Base-by-base conservation (phyloP, 2,888 invertebrate genomes). In the Poecilobothrus nobilitatus region DNA sequence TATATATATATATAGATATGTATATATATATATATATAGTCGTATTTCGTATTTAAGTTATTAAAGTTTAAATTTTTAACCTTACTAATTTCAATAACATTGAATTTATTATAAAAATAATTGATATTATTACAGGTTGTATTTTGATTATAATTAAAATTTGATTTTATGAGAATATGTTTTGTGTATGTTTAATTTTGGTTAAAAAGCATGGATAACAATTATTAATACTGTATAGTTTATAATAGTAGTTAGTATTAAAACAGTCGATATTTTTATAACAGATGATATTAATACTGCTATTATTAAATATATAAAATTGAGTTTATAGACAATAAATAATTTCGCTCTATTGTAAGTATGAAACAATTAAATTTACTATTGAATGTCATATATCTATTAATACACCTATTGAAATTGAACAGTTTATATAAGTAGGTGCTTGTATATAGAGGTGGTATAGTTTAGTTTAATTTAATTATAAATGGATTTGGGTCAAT, bases 241-340 rank as follows among this genome's bases (percentile, higher is more conserved):
- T 68, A 53, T 27, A 27, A 67, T 65, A 66, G 66, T 41, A 62
- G 64, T 44, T 44, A 61, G 53, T 33, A 53, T 64, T 61, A 71
- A 71, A 71, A 69, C 71, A 71, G 71, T 70, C 68, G 61, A 61
- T 22, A 63, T 69, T 70, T 68, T 70, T 67, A 68, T 68, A 71
- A 71, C 68, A 68, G 70, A 68, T 71, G 68, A 63, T 68, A 69
- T 70, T 70, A 71, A 71, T 71, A 71, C 68, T 68, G 66, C 67
- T 71, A 66, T 69, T 72, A 70, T 67, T 70, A 67, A 15, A 15
- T 53, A 18, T 18, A 53, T 53, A n/a, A 1, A 18, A 53, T 53
- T 12, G 53, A 53, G 15, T 15, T 53, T 18, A 53, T 6, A 18
- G 53, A 53, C 53, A 53, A 53, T 53, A 53, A 53, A 53, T 53